Evolutionary conservation across 2,797 vertebrate genomes (phyloP).

Genomic region (Poeciliopsis gracilis): DNA sequence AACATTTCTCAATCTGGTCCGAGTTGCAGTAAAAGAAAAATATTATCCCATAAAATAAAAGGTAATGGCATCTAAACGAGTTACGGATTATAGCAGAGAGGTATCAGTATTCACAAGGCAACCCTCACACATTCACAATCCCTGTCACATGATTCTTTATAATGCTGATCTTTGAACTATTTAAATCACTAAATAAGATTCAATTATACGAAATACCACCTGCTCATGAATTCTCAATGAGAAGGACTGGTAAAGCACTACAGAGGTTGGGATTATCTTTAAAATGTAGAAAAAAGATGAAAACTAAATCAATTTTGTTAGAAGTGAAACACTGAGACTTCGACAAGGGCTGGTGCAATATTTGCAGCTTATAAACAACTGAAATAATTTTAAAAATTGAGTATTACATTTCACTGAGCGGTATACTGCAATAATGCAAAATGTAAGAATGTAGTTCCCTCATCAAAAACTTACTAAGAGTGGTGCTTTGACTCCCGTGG

Average conservation of each 20-base stretch:
- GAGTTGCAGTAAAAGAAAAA: slow-evolving; percentile 17
- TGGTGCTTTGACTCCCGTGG: too few species aligned
- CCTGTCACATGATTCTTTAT: neutral
- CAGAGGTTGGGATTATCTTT: neutral
- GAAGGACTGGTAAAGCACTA: neutral
- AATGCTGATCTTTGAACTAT: neutral
- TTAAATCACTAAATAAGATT: neutral
- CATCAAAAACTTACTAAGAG: too few species aligned
- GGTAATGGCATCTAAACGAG: neutral
- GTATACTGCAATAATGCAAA: neutral
- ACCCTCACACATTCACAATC: neutral
- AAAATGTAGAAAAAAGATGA: neutral
- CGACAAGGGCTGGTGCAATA: neutral
- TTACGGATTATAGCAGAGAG: neutral
- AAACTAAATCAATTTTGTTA: neutral
- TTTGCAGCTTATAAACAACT: neutral
- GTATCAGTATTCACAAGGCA: neutral
- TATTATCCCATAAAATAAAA: slow-evolving; percentile 11
- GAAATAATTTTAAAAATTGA: neutral
- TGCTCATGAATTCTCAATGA: neutral
- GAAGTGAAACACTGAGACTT: neutral
- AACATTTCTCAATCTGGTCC: slow-evolving; percentile 4
- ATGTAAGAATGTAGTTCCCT: too few species aligned
- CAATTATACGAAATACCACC: neutral
- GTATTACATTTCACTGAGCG: neutral